Evolutionary conservation across 2,888 invertebrate genomes (phyloP).

Genomic region (Smittia aterrima): DNA sequence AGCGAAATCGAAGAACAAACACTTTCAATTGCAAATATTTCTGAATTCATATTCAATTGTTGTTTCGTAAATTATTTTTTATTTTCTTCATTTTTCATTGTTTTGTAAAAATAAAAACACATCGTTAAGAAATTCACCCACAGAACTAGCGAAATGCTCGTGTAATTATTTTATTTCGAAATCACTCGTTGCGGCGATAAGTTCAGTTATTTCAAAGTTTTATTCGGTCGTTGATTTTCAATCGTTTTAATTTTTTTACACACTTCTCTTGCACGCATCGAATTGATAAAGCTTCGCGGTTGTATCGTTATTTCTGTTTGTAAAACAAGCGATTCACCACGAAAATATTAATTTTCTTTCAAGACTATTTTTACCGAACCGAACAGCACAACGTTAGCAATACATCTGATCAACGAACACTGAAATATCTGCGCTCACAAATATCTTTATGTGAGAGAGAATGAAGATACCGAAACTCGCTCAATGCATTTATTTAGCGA

Average conservation of each 20-base stretch:
- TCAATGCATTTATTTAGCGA: not conserved
- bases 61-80: conserved; percentile 6
- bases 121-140: conserved; percentile 10
- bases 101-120: conserved; percentile 15
- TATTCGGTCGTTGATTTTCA: conserved; percentile 32
- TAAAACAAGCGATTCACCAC: not conserved
- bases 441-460: not conserved
- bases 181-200: not conserved
- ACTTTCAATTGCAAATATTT: conserved; percentile 39
- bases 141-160: conserved; percentile 1
- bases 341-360: not conserved
- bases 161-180: not conserved
- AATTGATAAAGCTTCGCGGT: conserved; percentile 40
- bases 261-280: conserved; percentile 38
- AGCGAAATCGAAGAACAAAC: not conserved
- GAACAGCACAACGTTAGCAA: conserved; percentile 29
- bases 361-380: conserved; percentile 21
- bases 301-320: conserved; percentile 13
- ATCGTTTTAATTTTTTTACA: not conserved
- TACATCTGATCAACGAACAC: conserved; percentile 28
- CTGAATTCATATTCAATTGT: conserved; percentile 32
- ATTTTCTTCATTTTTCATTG: not conserved
- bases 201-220: conserved; percentile 29
- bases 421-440: not conserved
- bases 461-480: not conserved